Percentiles rank a stretch among this genome's conserved stretches.
phyloP scores from a whole-genome alignment of 2,888 invertebrate genomes.

The Chaetogeoica ovagalla region DNA sequence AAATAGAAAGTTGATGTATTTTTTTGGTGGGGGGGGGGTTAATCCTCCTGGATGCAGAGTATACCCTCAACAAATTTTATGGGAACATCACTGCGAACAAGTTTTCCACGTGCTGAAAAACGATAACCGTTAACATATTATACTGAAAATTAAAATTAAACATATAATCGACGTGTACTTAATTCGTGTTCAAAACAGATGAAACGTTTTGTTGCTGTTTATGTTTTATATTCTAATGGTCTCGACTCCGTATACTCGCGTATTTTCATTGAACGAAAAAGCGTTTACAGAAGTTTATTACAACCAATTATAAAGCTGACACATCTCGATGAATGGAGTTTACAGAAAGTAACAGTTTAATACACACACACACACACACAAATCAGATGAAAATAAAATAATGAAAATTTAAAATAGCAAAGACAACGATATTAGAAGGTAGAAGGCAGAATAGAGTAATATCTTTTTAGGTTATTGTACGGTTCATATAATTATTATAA shows the following conservation, averaged over 20 bases:
- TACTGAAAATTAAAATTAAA: no score
- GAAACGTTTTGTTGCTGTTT: neutral
- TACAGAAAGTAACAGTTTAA: slow-evolving; percentile 3
- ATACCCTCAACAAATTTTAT: no score
- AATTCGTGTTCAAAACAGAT: neutral
- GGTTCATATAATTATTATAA: neutral
- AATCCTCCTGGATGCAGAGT: no score
- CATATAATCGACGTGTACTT: neutral
- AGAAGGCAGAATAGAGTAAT: neutral
- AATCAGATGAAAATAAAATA: neutral
- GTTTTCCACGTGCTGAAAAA: no score
- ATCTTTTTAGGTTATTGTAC: neutral
- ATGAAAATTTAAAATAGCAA: neutral
- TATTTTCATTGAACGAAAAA: neutral
- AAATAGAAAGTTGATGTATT: no score
- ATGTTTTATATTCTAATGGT: neutral
- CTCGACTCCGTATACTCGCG: neutral
- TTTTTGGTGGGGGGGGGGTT: no score
- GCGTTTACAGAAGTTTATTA: slow-evolving; percentile 7
- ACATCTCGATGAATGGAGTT: neutral
- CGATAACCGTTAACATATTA: no score
- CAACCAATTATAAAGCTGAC: slow-evolving; percentile 1
- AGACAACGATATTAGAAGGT: neutral
- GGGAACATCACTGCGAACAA: no score
- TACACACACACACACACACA: neutral